Conservation (phyloP, 2,888 invertebrate genomes). For the Drosophila gaucha region DNA sequence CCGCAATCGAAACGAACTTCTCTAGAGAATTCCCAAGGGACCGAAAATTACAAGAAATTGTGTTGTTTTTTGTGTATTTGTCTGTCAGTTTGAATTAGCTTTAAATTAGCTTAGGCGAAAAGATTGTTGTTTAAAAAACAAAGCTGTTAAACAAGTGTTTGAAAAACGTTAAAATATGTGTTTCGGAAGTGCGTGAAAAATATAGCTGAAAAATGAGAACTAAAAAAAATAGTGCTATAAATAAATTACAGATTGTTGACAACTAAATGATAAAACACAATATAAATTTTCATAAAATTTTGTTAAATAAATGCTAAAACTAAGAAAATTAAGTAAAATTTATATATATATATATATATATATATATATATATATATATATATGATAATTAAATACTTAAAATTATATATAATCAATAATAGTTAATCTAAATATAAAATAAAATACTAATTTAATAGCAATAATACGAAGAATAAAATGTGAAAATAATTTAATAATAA, state of each 20-base stretch:
- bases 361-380: no score
- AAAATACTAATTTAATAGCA: no score
- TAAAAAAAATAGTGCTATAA: background rate
- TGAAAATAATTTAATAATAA: no score
- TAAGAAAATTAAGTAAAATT: no score
- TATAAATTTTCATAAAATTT: background rate
- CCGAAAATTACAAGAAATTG: background rate
- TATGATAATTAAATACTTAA: no score
- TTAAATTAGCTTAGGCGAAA: background rate
- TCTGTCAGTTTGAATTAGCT: background rate
- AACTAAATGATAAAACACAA: background rate
- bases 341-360: no score
- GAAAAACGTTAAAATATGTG: background rate
- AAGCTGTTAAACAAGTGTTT: background rate
- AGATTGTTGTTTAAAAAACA: background rate
- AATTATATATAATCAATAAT: no score
- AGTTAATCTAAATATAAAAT: no score
- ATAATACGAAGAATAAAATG: no score
- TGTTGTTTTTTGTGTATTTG: slow-evolving; percentile 1
- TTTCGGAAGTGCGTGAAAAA: slow-evolving; percentile 4
- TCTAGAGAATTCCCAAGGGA: slow-evolving; percentile 49
- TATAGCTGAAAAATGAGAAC: background rate
- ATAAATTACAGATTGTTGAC: background rate
- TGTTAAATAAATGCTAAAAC: no score
- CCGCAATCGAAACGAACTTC: background rate